Conservation (phyloP, 2,113 vertebrate species). For the Amphiprion percula region DNA sequence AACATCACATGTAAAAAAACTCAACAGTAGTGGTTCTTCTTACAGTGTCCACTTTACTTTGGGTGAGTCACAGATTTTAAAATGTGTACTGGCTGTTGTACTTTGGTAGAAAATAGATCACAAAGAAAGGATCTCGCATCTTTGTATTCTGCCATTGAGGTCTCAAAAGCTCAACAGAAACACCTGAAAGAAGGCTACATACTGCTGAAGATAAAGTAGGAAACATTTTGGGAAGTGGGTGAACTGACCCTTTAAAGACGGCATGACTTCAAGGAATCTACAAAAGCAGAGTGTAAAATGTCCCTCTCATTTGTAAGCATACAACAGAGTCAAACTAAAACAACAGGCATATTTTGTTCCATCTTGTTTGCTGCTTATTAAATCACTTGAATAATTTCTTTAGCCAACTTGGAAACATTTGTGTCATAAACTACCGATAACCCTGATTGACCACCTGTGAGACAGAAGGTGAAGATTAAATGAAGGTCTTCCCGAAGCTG, state of each 20-base stretch:
- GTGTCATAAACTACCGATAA: not conserved
- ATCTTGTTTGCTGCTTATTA: slow-evolving; percentile 5
- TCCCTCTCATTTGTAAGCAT: not conserved
- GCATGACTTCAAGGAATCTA: slow-evolving; percentile 3
- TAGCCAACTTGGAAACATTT: not conserved
- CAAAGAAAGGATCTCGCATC: not conserved
- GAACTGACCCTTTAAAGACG: slow-evolving; percentile 31
- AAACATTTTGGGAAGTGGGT: not conserved
- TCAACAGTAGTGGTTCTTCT: too few species aligned
- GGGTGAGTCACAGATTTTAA: not conserved
- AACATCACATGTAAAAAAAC: too few species aligned
- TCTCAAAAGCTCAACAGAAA: not conserved
- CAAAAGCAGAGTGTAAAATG: not conserved
- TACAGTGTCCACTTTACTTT: not conserved
- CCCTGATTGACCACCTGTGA: slow-evolving; percentile 15
- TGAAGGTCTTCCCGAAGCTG: not conserved
- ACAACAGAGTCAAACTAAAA: slow-evolving; percentile 7
- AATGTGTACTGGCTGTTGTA: not conserved
- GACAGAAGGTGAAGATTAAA: not conserved
- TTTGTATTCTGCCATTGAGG: not conserved
- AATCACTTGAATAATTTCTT: not conserved
- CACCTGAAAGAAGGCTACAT: not conserved
- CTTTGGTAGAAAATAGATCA: not conserved
- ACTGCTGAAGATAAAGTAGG: not conserved
- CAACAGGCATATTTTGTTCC: not conserved